Base-by-base conservation (phyloP, 30 jellyfish, hydroid and myxozoan genomes). In the Aurelia aurita complex sp. Pacific region DNA sequence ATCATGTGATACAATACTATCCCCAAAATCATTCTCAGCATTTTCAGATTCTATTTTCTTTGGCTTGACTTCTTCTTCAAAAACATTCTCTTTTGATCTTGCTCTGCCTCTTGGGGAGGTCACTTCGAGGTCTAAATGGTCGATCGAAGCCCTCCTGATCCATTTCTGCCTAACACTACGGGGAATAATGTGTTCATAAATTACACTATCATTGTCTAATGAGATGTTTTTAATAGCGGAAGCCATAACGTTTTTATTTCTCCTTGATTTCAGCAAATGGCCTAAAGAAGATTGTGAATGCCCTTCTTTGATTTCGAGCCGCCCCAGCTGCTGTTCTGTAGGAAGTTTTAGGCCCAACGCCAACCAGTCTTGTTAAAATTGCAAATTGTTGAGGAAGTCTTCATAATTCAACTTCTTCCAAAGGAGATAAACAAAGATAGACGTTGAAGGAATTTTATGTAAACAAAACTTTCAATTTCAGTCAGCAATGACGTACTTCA, bases 131-230 rank as follows among this genome's bases (percentile, higher is more conserved):
- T 64, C 89, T 10, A 64, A 13, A 66, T 67, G 80, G 50, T 61
- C 87, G 34, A 73, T 40, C 13, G 93, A 84, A 10, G 93, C 78
- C 43, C 87, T 74, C 36, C 93, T 74, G 67, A 84, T 64, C 93
- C 93, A 84, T 63, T 64, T 60, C 74, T 74, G 87, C 16, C 93
- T 80, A 8, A 84, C 93, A 18, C 80, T 51, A 34, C 93, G 93
- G 33, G 93, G 93, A 11, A 84, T 84, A n/a, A 84, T 84, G 69
- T 84, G 93, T 72, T 84, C 93, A 59, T 84, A 84, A 65, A 84
- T 59, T 17, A 84, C 93, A 73, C 86, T 84, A 74, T 84, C 93
- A 67, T 61, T 84, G 29, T 74, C 93, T 2, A 84, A 76, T 5
- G 65, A 19, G 36, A 55, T 19, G 29, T 29, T 32, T 32, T 64